These are phyloP conservation scores for Choristoneura rosaceana DNA, from an alignment of 2,888 invertebrate genomes.

Conservation along the genomic window DNA sequence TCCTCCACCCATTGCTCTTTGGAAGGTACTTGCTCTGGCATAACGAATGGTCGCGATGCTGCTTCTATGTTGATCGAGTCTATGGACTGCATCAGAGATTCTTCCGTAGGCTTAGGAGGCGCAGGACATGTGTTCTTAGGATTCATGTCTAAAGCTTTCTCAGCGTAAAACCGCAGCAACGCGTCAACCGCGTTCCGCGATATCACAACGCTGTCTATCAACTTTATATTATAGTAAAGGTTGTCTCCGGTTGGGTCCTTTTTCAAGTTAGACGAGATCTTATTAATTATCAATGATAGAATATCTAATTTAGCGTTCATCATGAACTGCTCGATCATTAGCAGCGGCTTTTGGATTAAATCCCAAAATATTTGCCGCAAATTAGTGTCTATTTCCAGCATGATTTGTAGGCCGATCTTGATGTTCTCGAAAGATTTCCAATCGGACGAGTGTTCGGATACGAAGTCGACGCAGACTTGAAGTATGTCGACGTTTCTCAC, in stretches of 20 bases:
- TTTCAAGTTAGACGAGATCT: conserved; percentile 78
- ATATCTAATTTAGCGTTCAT: conserved; percentile 94
- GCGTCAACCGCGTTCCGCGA: conserved; percentile 88
- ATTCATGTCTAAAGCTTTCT: conserved; percentile 91
- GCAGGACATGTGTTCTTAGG: conserved; percentile 67
- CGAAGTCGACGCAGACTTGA: conserved; percentile 87
- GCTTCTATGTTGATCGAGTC: conserved; percentile 87
- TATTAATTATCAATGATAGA: conserved; percentile 86
- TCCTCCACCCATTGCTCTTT: conserved; percentile 94
- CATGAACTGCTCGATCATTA: conserved; percentile 93
- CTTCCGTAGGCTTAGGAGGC: conserved; percentile 77
- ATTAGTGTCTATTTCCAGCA: conserved; percentile 84
- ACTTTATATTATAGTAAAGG: conserved; percentile 86
- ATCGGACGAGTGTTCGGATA: conserved; percentile 81
- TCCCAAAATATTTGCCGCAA: conserved; percentile 87
- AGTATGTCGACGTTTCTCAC: conserved; percentile 87
- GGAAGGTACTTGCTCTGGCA: conserved; percentile 91
- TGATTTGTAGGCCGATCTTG: conserved; percentile 88
- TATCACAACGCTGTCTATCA: conserved; percentile 83
- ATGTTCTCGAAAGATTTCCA: conserved; percentile 86
- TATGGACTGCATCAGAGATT: conserved; percentile 85
- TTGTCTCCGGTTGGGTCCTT: conserved; percentile 79
- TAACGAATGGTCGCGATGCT: conserved; percentile 87
- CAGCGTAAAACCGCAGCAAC: conserved; percentile 90
- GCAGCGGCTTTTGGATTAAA: conserved; percentile 88